Percentiles rank a stretch among this genome's conserved stretches.
phyloP scores from a whole-genome alignment of 2,113 vertebrate species.

The Eulemur macaco region DNA sequence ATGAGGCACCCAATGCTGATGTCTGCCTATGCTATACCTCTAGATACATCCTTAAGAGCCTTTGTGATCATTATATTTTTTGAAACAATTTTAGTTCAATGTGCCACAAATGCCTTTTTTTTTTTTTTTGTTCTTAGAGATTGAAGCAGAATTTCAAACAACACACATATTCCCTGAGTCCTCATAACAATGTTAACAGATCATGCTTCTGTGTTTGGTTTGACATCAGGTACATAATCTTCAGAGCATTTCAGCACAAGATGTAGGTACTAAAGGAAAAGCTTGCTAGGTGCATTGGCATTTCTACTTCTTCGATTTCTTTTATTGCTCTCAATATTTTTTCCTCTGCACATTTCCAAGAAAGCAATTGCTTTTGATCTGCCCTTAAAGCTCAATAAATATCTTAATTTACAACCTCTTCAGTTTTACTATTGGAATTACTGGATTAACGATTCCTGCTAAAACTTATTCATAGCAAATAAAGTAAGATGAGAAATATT shows the following conservation, averaged over 20 bases:
- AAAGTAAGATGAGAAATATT: slow-evolving; percentile 11
- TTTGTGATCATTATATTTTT: neutral
- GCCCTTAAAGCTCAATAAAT: slow-evolving; percentile 36
- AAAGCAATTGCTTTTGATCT: slow-evolving; percentile 17
- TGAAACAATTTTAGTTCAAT: neutral
- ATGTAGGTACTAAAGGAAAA: neutral
- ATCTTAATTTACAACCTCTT: neutral
- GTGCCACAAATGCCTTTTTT: neutral
- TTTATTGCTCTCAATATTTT: neutral
- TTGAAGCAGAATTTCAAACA: neutral
- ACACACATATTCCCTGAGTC: neutral
- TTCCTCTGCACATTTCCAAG: neutral
- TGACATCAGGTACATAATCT: neutral
- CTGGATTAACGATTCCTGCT: neutral
- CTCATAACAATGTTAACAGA: neutral
- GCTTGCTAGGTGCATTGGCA: neutral
- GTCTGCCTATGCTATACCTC: neutral
- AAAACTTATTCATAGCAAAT: neutral
- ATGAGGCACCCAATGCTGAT: neutral
- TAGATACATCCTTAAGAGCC: neutral
- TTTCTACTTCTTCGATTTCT: neutral
- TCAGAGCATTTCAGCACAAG: neutral
- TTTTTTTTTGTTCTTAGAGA: neutral
- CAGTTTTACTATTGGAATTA: neutral
- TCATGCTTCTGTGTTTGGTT: neutral